Base-by-base conservation (phyloP, 2,888 invertebrate genomes). In the Pristionchus mayeri region DNA sequence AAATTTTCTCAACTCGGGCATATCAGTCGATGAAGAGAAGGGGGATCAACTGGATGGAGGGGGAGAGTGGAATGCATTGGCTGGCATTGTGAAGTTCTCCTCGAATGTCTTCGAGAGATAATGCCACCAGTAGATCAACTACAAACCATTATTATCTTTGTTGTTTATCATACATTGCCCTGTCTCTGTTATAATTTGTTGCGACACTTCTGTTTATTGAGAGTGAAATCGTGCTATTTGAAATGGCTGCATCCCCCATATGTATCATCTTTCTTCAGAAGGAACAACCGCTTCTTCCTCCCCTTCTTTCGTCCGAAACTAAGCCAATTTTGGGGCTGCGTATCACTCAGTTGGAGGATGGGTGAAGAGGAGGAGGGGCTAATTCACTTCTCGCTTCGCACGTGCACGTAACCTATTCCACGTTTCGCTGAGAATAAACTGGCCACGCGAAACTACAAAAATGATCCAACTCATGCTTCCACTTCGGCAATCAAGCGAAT, bases 101-200 rank as follows among this genome's bases (percentile, higher is more conserved):
- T 91, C 90, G 85, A 91, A 91, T 0, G 90, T 89, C 81, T 89
- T 89, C 30, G 89, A 89, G 76, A 91, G 86, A 84, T 92, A 92
- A 86, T 90, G 88, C 90, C 91, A 91, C 92, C 92, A 98, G 93
- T 98, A 98, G 90, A 96, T 95, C 60, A 91, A 87, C 92, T 92
- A 86, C 87, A 92, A 88, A 30, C 7, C 13, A 44, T n/a, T n/a
- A n/a, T n/a, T n/a, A n/a, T n/a, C n/a, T n/a, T n/a, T n/a, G n/a
- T n/a, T n/a, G n/a, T n/a, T n/a, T n/a, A n/a, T n/a, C n/a, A n/a
- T n/a, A n/a, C n/a, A n/a, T n/a, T n/a, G n/a, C n/a, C n/a, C n/a
- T n/a, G n/a, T n/a, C n/a, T n/a, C n/a, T n/a, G n/a, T n/a, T n/a
- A n/a, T n/a, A n/a, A n/a, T n/a, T n/a, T n/a, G n/a, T n/a, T n/a